phyloP scores from a whole-genome alignment of 2,888 invertebrate genomes.

The Anthoptus insignis region DNA sequence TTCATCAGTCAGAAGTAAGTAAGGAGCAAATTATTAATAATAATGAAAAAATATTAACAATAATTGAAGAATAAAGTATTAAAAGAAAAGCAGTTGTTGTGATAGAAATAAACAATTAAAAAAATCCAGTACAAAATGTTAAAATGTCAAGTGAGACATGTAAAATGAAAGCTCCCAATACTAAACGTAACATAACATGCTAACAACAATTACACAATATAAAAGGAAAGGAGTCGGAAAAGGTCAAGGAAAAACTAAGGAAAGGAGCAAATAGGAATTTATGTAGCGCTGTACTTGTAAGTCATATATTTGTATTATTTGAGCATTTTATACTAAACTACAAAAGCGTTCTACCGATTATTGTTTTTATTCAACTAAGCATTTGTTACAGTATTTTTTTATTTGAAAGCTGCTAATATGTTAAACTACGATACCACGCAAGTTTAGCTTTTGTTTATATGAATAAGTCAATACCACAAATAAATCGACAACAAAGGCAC shows the following conservation, averaged over 20 bases:
- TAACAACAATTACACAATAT: constrained; percentile 1
- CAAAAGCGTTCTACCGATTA: constrained; percentile 35
- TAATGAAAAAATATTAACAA: too few relatives aligned
- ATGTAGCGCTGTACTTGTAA: constrained; percentile 36
- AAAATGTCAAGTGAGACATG: too few relatives aligned
- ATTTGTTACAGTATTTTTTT: background rate
- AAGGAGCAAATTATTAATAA: too few relatives aligned
- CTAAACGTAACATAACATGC: background rate
- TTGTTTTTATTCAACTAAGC: constrained; percentile 2
- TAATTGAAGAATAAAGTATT: too few relatives aligned
- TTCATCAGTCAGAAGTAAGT: background rate
- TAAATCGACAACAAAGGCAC: constrained; percentile 22
- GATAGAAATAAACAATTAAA: background rate
- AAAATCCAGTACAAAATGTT: too few relatives aligned
- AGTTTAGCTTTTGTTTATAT: constrained; percentile 21
- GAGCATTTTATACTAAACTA: constrained; percentile 39
- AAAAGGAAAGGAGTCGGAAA: constrained; percentile 15
- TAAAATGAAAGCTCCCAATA: background rate
- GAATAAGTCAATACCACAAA: constrained; percentile 36
- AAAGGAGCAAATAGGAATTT: constrained; percentile 8
- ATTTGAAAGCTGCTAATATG: background rate
- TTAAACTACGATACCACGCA: constrained; percentile 15
- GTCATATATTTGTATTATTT: constrained; percentile 24
- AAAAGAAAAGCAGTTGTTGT: background rate
- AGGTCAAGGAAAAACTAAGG: background rate